Base-by-base conservation (phyloP, 2,113 vertebrate species). In the Bujurquina vittata region DNA sequence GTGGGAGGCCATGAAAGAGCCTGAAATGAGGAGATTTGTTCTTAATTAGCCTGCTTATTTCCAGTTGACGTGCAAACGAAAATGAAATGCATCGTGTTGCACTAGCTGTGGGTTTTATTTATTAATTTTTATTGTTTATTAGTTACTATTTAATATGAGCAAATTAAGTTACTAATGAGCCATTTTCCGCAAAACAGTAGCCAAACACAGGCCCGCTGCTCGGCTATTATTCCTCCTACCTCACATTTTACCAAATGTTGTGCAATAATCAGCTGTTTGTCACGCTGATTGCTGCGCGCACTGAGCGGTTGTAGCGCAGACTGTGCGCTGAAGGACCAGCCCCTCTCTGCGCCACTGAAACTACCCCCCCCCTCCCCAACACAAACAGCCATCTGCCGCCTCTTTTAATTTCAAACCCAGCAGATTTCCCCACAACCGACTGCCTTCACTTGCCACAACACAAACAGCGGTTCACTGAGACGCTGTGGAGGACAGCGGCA, bases 341-440 rank as follows among this genome's bases (percentile, higher is more conserved):
- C 49, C 58, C 80, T 61, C 8, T 63, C 22, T 72, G 59, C 35
- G 58, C 59, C 14, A 29, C 79, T 26, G 65, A n/a, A n/a, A n/a
- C n/a, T n/a, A n/a, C 57, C 65, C 58, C 31, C 22, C 59, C 20
- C 63, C 69, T 49, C 80, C 20, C 56, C 17, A 60, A 83, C 83
- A 63, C 29, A 55, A 65, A 23, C 75, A 35, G 29, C 89, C 92
- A 92, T 91, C 93, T 92, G 91, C 84, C 77, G 77, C 81, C 84
- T 81, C 83, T 82, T 80, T 59, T 83, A 61, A 61, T 58, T 84
- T 87, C 72, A 83, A 84, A 23, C 54, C 73, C 74, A n/a, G 58
- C 79, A 67, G 63, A 87, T 85, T 63, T 91, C 18, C 79, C 43
- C 77, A 54, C 85, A 79, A 62, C 77, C 77, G 80, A 83, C 49